Conservation (phyloP, 1,140 invertebrate genomes). For the Acyrthosiphon pisum region DNA sequence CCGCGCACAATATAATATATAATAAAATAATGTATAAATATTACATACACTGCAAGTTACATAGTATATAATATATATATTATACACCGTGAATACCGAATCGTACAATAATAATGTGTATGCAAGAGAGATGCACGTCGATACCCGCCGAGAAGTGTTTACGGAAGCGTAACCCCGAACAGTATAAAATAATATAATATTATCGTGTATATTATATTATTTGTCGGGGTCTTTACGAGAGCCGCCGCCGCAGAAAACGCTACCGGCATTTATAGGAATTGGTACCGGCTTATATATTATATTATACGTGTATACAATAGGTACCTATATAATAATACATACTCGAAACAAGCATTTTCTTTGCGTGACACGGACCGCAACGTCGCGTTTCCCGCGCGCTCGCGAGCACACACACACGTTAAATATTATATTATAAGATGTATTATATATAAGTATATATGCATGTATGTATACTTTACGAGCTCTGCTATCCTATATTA, state of each 20-base stretch:
- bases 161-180: constrained; percentile 54
- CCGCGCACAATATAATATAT: constrained; percentile 23
- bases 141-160: constrained; percentile 52
- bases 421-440: neutral
- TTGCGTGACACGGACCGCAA: neutral
- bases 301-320: neutral
- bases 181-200: neutral
- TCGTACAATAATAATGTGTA: neutral
- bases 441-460: neutral
- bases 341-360: constrained; percentile 1
- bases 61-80: constrained; percentile 27
- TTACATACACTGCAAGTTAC: constrained; percentile 9
- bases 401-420: neutral
- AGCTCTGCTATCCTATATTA: neutral
- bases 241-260: constrained; percentile 23
- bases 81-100: constrained; percentile 43
- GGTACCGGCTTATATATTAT: neutral
- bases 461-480: neutral
- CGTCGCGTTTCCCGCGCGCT: constrained; percentile 15
- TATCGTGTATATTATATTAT: neutral
- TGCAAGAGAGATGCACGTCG: neutral
- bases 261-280: constrained; percentile 29
- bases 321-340: neutral
- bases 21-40: constrained; percentile 34
- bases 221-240: constrained; percentile 15